These are phyloP conservation scores for Enteromius anoplus DNA, from an alignment of 2,797 vertebrate genomes.

Conservation along the genomic window DNA sequence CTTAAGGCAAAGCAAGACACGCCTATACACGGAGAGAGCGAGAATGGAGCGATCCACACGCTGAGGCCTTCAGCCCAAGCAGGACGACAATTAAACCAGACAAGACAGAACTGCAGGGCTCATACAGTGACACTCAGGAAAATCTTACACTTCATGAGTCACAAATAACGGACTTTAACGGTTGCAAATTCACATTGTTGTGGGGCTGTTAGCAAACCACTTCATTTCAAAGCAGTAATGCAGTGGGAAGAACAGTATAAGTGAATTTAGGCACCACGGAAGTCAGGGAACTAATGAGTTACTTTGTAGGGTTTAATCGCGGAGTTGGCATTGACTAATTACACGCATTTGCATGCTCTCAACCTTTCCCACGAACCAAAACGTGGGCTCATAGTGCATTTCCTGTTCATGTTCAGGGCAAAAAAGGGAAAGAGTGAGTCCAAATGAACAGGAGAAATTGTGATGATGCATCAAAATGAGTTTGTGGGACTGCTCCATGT, in stretches of 20 bases:
- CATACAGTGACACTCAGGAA: conserved; percentile 2
- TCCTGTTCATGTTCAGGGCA: conserved; percentile 5
- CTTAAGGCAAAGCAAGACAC: conserved; percentile 54
- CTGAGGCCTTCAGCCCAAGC: conserved; percentile 43
- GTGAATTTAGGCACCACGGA: conserved; percentile 32
- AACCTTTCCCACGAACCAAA: conserved; percentile 29
- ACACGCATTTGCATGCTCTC: conserved; percentile 44
- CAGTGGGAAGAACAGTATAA: conserved; percentile 23
- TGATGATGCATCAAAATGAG: conserved; percentile 22
- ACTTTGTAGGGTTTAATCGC: conserved; percentile 45
- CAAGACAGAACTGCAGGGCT: conserved; percentile 32
- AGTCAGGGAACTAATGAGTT: conserved; percentile 43
- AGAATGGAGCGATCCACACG: conserved; percentile 51
- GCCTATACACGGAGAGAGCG: conserved; percentile 39
- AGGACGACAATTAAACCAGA: conserved; percentile 46
- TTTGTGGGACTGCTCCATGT: conserved; percentile 14
- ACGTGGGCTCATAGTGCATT: conserved; percentile 42
- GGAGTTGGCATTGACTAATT: conserved; percentile 48
- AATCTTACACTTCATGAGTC: conserved; percentile 12
- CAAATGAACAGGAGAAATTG: conserved; percentile 47
- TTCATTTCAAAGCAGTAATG: conserved; percentile 36
- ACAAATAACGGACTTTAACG: conserved; percentile 33
- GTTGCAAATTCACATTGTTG: background rate
- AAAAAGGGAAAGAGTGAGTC: background rate
- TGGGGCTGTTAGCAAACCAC: conserved; percentile 41